These are phyloP conservation scores for Empis livida DNA, from an alignment of 2,888 invertebrate species.

Conservation along the genomic window DNA sequence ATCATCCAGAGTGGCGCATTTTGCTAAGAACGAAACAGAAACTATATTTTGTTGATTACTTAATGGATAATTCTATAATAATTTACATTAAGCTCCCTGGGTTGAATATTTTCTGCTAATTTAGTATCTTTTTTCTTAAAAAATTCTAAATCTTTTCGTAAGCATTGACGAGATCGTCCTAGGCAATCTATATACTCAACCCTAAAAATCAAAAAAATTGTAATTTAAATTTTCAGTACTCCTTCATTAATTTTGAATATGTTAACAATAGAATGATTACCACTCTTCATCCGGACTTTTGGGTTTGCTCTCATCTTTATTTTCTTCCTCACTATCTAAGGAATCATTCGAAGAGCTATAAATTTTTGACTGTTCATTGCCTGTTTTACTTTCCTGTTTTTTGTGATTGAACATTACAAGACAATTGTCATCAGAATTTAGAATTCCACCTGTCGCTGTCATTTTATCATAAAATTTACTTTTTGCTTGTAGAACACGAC, in stretches of 20 bases:
- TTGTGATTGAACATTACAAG: constrained; percentile 34
- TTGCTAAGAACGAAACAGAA: constrained; percentile 18
- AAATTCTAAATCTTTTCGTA: constrained; percentile 58
- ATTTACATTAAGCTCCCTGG: constrained; percentile 10
- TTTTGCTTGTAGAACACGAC: constrained; percentile 35
- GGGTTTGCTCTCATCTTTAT: constrained; percentile 13
- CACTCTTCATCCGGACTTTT: constrained; percentile 45
- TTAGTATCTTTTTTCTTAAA: constrained; percentile 50
- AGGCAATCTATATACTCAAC: constrained; percentile 80
- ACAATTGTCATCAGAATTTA: constrained; percentile 34
- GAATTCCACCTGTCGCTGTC: constrained; percentile 28
- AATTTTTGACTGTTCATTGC: constrained; percentile 13
- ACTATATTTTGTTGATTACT: too few relatives aligned
- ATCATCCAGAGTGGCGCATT: constrained; percentile 34
- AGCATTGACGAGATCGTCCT: constrained; percentile 74
- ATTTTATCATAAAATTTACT: constrained; percentile 36
- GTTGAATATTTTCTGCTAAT: constrained; percentile 21
- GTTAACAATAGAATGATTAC: constrained; percentile 23
- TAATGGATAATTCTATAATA: too few relatives aligned
- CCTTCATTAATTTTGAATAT: not conserved
- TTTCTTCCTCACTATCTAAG: constrained; percentile 31
- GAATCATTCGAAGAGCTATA: constrained; percentile 22
- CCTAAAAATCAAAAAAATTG: constrained; percentile 40
- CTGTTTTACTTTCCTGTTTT: constrained; percentile 28
- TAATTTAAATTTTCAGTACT: too few relatives aligned